Evolutionary conservation across 2,113 vertebrate species (phyloP).

Genomic region (Micronycteris hirsuta): DNA sequence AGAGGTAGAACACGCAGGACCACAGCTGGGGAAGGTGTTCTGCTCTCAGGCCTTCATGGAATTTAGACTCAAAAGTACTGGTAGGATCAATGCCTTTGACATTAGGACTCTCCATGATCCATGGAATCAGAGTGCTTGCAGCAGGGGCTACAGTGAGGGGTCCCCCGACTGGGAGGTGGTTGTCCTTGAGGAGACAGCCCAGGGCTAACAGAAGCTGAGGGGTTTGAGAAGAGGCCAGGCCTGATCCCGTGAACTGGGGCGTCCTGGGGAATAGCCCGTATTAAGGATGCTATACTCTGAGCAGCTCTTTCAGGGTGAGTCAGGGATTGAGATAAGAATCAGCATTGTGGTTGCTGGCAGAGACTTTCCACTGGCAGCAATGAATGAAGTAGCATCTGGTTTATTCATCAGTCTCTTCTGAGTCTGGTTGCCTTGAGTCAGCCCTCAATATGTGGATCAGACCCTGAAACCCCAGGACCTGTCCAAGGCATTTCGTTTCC

Average conservation of each 20-base stretch:
- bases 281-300: not conserved
- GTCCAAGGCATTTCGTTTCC: not conserved
- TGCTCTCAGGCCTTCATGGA: not conserved
- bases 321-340: not conserved
- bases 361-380: not conserved
- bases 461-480: not conserved
- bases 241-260: not conserved
- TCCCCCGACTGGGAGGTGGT: not conserved
- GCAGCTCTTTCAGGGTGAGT: not conserved
- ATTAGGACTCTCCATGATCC: not conserved
- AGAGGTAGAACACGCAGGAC: not conserved
- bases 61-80: slow-evolving; percentile 12
- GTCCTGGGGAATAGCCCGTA: not conserved
- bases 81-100: not conserved
- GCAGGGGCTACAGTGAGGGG: not conserved
- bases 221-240: not conserved
- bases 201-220: not conserved
- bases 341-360: not conserved
- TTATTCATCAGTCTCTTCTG: slow-evolving; percentile 33
- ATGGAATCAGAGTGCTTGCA: not conserved
- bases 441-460: not conserved
- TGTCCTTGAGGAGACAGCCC: not conserved
- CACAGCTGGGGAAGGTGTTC: not conserved
- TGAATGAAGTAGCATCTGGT: slow-evolving; percentile 21
- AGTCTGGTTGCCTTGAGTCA: slow-evolving; percentile 5